These are phyloP conservation scores for Pseudococcus viburni DNA, from an alignment of 2,888 invertebrate genomes.

Conservation along the genomic window DNA sequence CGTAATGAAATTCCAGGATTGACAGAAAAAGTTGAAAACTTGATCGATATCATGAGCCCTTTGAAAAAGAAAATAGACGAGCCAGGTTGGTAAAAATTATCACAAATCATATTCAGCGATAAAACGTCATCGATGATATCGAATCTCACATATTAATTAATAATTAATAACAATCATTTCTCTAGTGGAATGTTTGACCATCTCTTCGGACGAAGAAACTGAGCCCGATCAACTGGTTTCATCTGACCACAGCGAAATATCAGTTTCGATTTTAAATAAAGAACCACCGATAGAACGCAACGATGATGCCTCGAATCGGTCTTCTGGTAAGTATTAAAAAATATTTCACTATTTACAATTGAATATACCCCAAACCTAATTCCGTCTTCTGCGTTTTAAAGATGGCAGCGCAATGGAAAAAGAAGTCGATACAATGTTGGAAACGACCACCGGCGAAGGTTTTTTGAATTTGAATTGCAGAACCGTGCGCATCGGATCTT, in stretches of 20 bases:
- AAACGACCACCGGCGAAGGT: constrained; percentile 69
- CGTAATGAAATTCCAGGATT: neutral
- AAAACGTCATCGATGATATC: neutral
- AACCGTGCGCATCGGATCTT: constrained; percentile 87
- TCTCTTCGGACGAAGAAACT: constrained; percentile 72
- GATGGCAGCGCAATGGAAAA: neutral
- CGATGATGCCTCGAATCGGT: neutral
- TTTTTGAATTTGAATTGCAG: constrained; percentile 79
- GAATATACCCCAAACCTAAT: neutral
- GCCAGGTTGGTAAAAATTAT: neutral
- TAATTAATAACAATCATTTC: no score
- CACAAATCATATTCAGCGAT: neutral
- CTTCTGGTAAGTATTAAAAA: neutral
- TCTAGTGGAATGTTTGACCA: constrained; percentile 71
- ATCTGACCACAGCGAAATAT: constrained; percentile 14
- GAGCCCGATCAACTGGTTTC: neutral
- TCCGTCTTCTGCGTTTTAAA: neutral
- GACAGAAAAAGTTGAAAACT: neutral
- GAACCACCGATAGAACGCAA: constrained; percentile 7
- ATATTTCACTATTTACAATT: no score
- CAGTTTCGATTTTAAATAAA: constrained; percentile 29
- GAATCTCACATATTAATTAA: neutral
- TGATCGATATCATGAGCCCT: neutral
- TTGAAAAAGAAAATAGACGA: constrained; percentile 35
- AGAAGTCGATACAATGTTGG: constrained; percentile 2